These are phyloP conservation scores for Aphis gossypii DNA, from an alignment of 1,140 invertebrate species.

Conservation along the genomic window DNA sequence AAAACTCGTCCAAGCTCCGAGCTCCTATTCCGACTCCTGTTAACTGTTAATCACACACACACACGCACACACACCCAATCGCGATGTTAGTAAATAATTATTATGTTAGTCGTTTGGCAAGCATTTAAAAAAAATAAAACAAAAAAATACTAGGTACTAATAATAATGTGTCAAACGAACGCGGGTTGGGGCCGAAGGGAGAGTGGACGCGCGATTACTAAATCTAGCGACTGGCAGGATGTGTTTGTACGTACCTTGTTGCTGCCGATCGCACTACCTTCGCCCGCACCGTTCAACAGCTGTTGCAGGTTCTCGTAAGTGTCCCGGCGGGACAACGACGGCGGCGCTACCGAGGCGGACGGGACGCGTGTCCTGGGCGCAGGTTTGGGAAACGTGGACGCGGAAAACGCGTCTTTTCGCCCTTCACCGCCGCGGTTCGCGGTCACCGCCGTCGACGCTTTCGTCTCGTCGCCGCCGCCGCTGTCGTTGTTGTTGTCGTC, in stretches of 20 bases:
- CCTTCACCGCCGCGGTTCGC: neutral
- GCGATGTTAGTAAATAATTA: conserved; percentile 34
- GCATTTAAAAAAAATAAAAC: neutral
- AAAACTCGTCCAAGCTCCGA: conserved; percentile 44
- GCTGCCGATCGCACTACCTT: no score
- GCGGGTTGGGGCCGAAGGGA: neutral
- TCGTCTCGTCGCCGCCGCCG: neutral
- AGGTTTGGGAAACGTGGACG: neutral
- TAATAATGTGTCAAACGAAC: neutral
- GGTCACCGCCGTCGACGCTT: neutral
- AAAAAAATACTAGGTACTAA: neutral
- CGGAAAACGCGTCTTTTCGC: neutral
- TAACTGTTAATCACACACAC: conserved; percentile 50
- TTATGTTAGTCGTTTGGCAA: neutral
- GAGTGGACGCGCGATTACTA: neutral
- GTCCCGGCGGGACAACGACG: neutral
- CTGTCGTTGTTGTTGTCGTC: neutral
- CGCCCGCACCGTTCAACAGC: neutral
- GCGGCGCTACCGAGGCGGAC: neutral
- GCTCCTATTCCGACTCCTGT: conserved; percentile 34
- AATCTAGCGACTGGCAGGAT: no score
- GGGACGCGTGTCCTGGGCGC: conserved; percentile 40
- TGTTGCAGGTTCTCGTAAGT: conserved; percentile 35
- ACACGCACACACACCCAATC: conserved; percentile 48
- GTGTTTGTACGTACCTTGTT: neutral